phyloP scores from a whole-genome alignment of 2,888 invertebrate species.

The Notodonta ziczac region DNA sequence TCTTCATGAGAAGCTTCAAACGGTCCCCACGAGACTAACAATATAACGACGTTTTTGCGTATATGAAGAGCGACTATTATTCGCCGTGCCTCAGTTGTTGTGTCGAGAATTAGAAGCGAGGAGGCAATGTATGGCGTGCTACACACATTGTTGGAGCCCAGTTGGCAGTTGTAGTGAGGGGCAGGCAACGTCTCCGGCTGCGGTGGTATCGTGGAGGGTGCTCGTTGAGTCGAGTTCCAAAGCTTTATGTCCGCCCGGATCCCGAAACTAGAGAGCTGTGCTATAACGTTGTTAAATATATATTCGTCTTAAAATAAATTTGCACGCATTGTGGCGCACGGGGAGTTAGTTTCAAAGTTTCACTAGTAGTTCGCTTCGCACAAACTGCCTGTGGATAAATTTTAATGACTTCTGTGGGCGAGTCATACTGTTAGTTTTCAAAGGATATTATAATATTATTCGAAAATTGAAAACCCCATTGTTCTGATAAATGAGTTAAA shows the following conservation, averaged over 20 bases:
- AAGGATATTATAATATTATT: background rate
- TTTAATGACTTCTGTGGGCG: slow-evolving; percentile 8
- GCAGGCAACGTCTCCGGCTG: slow-evolving; percentile 42
- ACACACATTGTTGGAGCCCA: slow-evolving; percentile 18
- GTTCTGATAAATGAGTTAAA: background rate
- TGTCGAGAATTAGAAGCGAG: slow-evolving; percentile 19
- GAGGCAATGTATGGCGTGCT: slow-evolving; percentile 41
- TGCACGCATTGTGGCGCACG: slow-evolving; percentile 12
- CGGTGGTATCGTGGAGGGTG: slow-evolving; percentile 51
- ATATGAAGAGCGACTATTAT: slow-evolving; percentile 29
- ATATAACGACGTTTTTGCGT: slow-evolving; percentile 27
- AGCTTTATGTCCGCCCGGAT: slow-evolving; percentile 40
- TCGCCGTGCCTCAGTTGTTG: slow-evolving; percentile 14
- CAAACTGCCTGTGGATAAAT: slow-evolving; percentile 7
- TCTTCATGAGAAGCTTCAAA: slow-evolving; percentile 45
- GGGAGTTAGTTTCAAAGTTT: slow-evolving; percentile 17
- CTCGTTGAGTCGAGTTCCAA: slow-evolving; percentile 45
- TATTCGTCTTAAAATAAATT: slow-evolving; percentile 24
- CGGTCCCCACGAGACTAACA: slow-evolving; percentile 23
- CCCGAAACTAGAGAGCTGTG: slow-evolving; percentile 31
- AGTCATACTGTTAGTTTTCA: background rate
- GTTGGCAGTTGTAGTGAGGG: slow-evolving; percentile 29
- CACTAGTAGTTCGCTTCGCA: slow-evolving; percentile 12
- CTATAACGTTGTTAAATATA: slow-evolving; percentile 22
- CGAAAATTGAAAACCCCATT: background rate